Evolutionary conservation across 2,113 vertebrate genomes (phyloP).

Genomic region (Alouatta palliata): DNA sequence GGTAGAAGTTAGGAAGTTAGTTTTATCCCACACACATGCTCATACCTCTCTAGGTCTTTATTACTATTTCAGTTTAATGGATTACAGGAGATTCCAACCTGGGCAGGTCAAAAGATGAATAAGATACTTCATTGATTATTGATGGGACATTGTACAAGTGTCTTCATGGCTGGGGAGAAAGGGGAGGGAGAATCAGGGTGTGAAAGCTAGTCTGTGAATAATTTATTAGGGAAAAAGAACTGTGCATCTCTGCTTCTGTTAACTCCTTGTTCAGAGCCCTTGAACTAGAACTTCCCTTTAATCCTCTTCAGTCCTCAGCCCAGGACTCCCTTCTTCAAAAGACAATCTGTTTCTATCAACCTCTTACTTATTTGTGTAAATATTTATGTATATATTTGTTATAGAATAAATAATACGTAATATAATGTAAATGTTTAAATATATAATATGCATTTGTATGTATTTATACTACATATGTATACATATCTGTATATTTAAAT

Average conservation of each 20-base stretch:
- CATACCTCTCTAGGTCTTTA: neutral
- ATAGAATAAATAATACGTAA: neutral
- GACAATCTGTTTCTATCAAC: neutral
- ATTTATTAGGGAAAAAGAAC: neutral
- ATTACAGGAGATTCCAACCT: neutral
- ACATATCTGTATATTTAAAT: neutral
- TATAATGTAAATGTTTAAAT: neutral
- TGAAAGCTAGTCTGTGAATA: neutral
- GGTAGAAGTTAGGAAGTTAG: neutral
- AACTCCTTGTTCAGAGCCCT: neutral
- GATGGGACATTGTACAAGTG: neutral
- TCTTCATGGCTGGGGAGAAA: neutral
- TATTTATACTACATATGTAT: neutral
- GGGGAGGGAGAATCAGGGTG: neutral
- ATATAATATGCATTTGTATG: neutral
- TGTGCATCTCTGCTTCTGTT: neutral
- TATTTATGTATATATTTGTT: neutral
- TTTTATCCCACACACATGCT: neutral
- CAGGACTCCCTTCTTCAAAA: neutral
- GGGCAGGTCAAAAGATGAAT: neutral
- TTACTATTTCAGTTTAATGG: neutral
- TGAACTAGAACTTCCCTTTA: neutral
- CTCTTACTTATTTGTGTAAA: neutral
- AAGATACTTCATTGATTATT: neutral
- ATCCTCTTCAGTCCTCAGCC: rapidly evolving